phyloP scores from a whole-genome alignment of 2,888 invertebrate genomes.

The Alitta virens region DNA sequence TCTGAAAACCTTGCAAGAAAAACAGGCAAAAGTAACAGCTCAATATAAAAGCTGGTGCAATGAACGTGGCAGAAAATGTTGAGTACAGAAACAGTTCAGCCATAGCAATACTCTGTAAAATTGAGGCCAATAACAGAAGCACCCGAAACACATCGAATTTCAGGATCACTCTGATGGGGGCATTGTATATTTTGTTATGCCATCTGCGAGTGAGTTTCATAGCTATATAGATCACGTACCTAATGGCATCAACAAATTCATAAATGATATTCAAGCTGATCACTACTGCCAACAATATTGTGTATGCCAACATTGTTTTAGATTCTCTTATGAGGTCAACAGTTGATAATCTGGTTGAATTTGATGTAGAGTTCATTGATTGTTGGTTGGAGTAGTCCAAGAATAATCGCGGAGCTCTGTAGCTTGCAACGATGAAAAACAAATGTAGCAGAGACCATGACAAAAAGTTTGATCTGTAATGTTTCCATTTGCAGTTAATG shows the following conservation, averaged over 20 bases:
- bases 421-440: background rate
- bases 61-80: background rate
- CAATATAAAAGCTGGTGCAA: background rate
- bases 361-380: no score
- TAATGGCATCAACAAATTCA: no score
- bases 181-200: background rate
- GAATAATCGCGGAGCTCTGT: background rate
- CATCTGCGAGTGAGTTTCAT: no score
- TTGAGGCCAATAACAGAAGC: background rate
- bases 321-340: no score
- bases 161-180: background rate
- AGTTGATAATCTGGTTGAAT: no score
- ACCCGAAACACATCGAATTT: background rate
- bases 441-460: constrained; percentile 2
- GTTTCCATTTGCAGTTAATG: constrained; percentile 1
- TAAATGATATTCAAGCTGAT: no score
- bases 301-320: no score
- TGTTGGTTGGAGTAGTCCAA: no score
- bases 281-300: no score
- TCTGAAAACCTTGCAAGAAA: background rate
- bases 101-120: background rate
- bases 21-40: constrained; percentile 1
- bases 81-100: background rate
- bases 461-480: background rate
- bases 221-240: no score